These are phyloP conservation scores for Macropus fuliginosus DNA, from an alignment of 2,797 vertebrate genomes.

Conservation along the genomic window DNA sequence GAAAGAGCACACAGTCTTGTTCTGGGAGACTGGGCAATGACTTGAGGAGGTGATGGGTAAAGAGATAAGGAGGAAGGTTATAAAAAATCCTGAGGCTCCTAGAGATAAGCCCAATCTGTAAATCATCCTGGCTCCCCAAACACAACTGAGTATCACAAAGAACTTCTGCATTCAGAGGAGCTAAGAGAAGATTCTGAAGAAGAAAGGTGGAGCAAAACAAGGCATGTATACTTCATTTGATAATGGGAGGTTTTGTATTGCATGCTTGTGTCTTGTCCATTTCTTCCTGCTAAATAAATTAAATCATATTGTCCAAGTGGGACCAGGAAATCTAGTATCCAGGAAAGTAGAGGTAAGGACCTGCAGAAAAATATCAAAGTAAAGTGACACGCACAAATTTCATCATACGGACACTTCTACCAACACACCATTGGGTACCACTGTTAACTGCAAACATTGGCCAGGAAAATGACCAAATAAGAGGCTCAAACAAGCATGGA, in stretches of 20 bases:
- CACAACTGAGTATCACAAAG: background rate
- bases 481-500: background rate
- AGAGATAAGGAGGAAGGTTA: background rate
- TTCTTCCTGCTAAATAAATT: background rate
- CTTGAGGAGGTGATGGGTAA: background rate
- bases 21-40: background rate
- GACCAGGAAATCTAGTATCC: background rate
- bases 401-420: background rate
- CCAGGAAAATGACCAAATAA: background rate
- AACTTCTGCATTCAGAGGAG: background rate
- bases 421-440: background rate
- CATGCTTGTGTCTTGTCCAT: background rate
- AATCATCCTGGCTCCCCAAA: background rate
- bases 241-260: background rate
- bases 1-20: background rate
- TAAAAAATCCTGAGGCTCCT: background rate
- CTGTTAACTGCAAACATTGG: background rate
- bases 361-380: background rate
- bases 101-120: background rate
- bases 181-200: background rate
- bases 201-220: background rate
- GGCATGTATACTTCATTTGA: background rate
- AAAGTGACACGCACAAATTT: background rate
- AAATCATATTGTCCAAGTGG: background rate
- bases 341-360: background rate